These are phyloP conservation scores for Lepus oiostolus DNA, from an alignment of 2,797 vertebrate species.

Conservation along the genomic window DNA sequence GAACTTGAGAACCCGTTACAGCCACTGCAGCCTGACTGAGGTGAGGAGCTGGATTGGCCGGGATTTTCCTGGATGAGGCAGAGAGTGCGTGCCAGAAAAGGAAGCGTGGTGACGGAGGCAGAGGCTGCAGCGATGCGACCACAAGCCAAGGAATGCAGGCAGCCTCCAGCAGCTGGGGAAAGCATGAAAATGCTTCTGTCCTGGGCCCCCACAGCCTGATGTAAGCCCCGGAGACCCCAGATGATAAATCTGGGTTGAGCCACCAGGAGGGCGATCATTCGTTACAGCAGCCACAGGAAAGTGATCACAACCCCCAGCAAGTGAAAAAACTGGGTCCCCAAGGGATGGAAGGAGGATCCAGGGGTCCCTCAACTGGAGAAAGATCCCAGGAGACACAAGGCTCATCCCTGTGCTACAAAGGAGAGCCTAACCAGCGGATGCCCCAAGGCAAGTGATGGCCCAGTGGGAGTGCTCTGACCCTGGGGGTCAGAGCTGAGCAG, in stretches of 20 bases:
- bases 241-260: background rate
- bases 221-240: background rate
- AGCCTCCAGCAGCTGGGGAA: background rate
- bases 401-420: background rate
- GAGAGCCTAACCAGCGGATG: background rate
- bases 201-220: background rate
- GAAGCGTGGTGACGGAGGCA: background rate
- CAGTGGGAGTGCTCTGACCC: background rate
- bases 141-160: background rate
- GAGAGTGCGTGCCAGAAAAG: background rate
- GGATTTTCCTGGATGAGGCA: background rate
- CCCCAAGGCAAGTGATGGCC: background rate
- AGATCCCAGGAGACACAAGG: background rate
- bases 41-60: background rate
- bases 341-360: no score
- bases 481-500: background rate
- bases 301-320: background rate
- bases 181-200: background rate
- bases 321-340: background rate
- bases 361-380: background rate
- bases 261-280: background rate
- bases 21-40: background rate
- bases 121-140: background rate
- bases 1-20: background rate
- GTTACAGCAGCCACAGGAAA: background rate